Evolutionary conservation across 2,888 invertebrate genomes (phyloP).

Genomic region (Drosophila setosimentum): DNA sequence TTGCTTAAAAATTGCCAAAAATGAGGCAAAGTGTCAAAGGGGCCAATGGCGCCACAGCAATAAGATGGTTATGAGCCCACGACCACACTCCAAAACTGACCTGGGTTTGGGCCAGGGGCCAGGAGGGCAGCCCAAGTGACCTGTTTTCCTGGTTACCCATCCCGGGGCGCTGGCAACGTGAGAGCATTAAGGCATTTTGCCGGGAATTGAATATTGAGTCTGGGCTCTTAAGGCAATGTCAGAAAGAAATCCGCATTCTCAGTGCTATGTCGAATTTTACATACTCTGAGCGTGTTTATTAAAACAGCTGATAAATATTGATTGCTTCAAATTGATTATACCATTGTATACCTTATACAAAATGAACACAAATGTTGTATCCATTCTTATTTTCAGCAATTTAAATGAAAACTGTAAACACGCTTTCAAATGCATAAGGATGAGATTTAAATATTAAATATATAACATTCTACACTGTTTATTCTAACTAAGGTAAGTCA

Average conservation of each 20-base stretch:
- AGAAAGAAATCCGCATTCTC: conserved; percentile 36
- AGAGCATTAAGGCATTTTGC: conserved; percentile 73
- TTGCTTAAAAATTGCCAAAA: conserved; percentile 81
- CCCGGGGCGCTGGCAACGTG: conserved; percentile 63
- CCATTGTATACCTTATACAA: no score
- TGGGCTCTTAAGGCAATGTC: conserved; percentile 58
- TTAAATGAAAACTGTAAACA: not conserved
- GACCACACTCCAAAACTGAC: conserved; percentile 9
- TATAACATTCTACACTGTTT: not conserved
- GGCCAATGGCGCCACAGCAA: conserved; percentile 49
- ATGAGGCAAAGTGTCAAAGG: conserved; percentile 78
- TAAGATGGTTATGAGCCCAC: conserved; percentile 65
- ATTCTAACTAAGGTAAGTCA: not conserved
- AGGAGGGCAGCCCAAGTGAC: conserved; percentile 15
- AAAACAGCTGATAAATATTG: not conserved
- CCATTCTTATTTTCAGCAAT: not conserved
- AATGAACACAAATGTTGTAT: not conserved
- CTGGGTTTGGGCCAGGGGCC: not conserved
- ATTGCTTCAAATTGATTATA: not conserved
- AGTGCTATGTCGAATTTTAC: conserved; percentile 28
- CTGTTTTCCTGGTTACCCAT: conserved; percentile 16
- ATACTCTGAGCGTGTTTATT: conserved; percentile 24
- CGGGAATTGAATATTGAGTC: conserved; percentile 78
- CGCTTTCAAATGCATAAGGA: not conserved
- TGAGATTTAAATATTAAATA: not conserved